These are phyloP conservation scores for Carcharodon carcharias DNA, from an alignment of 2,797 vertebrate genomes.

Conservation along the genomic window DNA sequence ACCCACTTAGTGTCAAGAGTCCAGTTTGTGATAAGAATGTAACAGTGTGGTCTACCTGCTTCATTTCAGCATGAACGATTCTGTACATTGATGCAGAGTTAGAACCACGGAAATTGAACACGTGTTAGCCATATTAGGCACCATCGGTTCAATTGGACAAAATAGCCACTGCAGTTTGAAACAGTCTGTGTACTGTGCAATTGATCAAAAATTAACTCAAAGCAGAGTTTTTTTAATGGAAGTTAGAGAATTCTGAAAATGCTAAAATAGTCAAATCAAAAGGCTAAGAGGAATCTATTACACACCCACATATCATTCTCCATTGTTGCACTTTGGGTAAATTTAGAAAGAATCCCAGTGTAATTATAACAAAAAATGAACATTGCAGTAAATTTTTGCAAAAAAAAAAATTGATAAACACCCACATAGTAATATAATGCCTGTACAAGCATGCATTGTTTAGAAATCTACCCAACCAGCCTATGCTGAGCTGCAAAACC, in stretches of 20 bases:
- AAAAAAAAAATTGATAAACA: background rate
- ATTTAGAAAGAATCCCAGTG: background rate
- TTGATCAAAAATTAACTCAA: background rate
- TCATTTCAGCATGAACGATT: background rate
- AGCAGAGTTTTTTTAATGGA: background rate
- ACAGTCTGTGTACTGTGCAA: background rate
- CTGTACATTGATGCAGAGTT: background rate
- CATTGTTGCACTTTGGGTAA: background rate
- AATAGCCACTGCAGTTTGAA: background rate
- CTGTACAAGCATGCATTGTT: background rate
- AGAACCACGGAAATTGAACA: background rate
- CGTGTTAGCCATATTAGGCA: background rate
- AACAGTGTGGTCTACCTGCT: background rate
- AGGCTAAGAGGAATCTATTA: background rate
- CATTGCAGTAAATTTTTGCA: background rate
- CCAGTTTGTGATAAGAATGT: background rate
- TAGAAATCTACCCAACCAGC: background rate
- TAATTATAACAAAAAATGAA: background rate
- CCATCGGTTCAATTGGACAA: background rate
- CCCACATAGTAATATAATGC: background rate
- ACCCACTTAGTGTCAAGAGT: background rate
- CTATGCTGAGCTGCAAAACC: background rate
- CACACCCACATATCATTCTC: background rate
- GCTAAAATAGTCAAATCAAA: background rate
- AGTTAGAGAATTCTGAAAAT: background rate